A percentile compares a stretch with the other conserved stretches of the same genome.
Evolutionary conservation across 2,113 vertebrate genomes (phyloP).

Genomic region (Marmota flaviventris): DNA sequence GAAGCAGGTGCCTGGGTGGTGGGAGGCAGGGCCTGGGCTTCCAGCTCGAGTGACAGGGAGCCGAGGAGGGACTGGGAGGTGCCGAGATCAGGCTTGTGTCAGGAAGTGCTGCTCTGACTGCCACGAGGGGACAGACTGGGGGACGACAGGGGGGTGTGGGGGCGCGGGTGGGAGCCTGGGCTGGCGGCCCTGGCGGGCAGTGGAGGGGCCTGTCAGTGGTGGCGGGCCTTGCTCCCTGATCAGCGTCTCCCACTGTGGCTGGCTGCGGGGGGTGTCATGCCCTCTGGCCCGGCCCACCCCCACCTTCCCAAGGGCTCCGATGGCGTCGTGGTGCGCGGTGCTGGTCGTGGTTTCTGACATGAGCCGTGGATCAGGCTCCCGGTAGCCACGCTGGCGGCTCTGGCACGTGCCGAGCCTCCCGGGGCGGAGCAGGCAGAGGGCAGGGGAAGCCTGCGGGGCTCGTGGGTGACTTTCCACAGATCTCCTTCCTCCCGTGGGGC

Average conservation of each 20-base stretch:
- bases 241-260: not conserved
- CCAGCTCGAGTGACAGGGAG: not conserved
- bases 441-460: too few relatives aligned
- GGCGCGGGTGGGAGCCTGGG: not conserved
- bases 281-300: not conserved
- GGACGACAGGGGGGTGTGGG: not conserved
- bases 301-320: not conserved
- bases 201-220: rapidly evolving
- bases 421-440: not conserved
- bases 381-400: not conserved
- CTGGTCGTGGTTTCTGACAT: not conserved
- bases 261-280: rapidly evolving
- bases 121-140: not conserved
- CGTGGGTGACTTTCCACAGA: not conserved
- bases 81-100: not conserved
- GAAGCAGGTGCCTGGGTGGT: not conserved
- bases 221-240: not conserved
- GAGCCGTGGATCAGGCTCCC: not conserved
- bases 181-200: not conserved
- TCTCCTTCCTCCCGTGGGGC: not conserved
- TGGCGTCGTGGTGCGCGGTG: not conserved
- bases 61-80: not conserved
- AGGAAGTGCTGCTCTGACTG: not conserved
- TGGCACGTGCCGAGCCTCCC: not conserved
- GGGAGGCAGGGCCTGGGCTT: not conserved